phyloP scores from a whole-genome alignment of 2,113 vertebrate genomes.

The Salvator merianae region DNA sequence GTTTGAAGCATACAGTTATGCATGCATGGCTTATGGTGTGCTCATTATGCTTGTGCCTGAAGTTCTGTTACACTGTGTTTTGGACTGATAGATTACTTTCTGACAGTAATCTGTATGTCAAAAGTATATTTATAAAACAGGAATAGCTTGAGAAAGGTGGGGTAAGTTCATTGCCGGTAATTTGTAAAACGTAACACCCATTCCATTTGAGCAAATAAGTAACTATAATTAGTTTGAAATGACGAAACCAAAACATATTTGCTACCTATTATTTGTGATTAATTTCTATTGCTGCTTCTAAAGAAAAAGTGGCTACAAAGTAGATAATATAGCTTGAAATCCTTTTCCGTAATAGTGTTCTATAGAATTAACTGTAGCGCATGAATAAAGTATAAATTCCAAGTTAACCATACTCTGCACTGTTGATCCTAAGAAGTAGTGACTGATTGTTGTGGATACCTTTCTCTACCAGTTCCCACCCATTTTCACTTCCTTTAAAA shows the following conservation, averaged over 20 bases:
- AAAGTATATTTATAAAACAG: neutral
- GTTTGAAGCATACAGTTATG: conserved; percentile 13
- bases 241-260: neutral
- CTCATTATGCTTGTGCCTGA: conserved; percentile 21
- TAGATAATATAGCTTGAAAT: neutral
- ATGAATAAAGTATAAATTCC: neutral
- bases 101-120: neutral
- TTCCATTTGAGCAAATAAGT: neutral
- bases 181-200: neutral
- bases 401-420: neutral
- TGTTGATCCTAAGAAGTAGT: neutral
- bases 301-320: neutral
- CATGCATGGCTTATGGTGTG: conserved; percentile 20
- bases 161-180: neutral
- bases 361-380: neutral
- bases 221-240: neutral
- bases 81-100: neutral
- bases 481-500: neutral
- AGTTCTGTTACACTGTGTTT: conserved; percentile 1
- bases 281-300: neutral
- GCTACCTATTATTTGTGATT: neutral
- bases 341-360: neutral
- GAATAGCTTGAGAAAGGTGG: neutral
- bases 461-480: neutral
- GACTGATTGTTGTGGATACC: neutral